Evolutionary conservation across 2,888 invertebrate genomes (phyloP), one percentile per base, ranked within the genome.

Genomic region (Rhingia rostrata): DNA sequence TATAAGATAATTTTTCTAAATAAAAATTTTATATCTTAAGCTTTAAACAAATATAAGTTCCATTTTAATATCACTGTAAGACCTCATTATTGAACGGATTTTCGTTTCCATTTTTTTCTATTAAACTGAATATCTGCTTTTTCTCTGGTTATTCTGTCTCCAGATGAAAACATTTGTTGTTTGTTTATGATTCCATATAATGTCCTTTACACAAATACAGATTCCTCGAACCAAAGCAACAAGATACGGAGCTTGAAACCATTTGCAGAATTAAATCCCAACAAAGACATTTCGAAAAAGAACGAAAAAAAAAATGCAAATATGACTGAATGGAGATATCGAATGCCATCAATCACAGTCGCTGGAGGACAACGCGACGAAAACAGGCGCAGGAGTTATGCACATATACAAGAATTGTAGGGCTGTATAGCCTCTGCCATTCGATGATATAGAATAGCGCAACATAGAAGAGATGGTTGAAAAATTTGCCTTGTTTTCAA

Each of bases 261-360:
- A 84, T 84, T 84, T 80, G 70, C 80, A 70, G 79, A 75, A 84
- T 84, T 80, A 80, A 80, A 74, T 75, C 75, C 63, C 49, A 79
- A 74, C 73, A 84, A 84, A 70, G 58, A 30, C 37, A 63, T 43
- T 35, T 66, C 10, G 9, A 47, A 49, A 64, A 58, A 35, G 41
- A 54, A 22, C 56, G 54, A 72, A 39, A 45, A 58, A 37, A 43
- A 60, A 64, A 74, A 84, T 74, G 80, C 80, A 84, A 84, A 84
- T 84, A 84, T 84, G 80, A 84, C 70, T 66, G 80, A 74, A 75
- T 60, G 53, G 74, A 84, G 79, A 80, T 80, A 84, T 84, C 84
- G 84, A 80, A 84, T 45, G 64, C 84, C 74, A 84, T 84, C 84
- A 84, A 84, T 84, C 79, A 80, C 66, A 74, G 64, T 64, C 64